Conservation (phyloP, 2,888 invertebrate genomes). For the Drosophila paracracens region DNA sequence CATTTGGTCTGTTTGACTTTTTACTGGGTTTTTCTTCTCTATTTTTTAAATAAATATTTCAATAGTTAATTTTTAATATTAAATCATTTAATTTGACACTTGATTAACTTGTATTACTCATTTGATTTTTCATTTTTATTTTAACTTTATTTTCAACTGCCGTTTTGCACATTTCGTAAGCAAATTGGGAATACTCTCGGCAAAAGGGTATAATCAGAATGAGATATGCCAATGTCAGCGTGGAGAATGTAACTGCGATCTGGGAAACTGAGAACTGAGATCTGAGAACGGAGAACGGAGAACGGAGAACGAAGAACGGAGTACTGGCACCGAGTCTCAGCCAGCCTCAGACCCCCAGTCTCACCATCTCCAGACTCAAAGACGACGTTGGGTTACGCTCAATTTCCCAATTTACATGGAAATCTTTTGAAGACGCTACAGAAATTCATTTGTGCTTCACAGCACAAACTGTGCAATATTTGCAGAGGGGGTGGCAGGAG, state of each 20-base stretch:
- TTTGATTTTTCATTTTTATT: background rate
- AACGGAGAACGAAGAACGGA: background rate
- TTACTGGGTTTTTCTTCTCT: rapidly evolving
- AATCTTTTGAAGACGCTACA: slow-evolving; percentile 21
- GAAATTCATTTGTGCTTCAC: slow-evolving; percentile 54
- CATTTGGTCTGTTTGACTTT: background rate
- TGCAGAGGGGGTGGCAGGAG: background rate
- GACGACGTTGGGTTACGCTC: slow-evolving; percentile 34
- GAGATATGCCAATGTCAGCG: slow-evolving; percentile 27
- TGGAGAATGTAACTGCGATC: slow-evolving; percentile 12
- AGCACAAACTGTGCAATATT: slow-evolving; percentile 17
- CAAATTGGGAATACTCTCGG: background rate
- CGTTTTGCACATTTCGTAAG: too few relatives aligned
- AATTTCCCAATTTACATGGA: slow-evolving; percentile 69
- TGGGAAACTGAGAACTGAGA: background rate
- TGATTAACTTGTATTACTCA: background rate
- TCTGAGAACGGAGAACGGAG: background rate
- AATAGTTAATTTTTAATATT: background rate
- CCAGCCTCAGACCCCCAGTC: background rate
- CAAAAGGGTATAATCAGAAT: background rate
- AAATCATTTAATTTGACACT: background rate
- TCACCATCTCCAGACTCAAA: background rate
- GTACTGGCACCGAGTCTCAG: background rate
- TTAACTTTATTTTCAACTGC: background rate
- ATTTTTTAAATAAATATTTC: background rate